Conservation (phyloP, 2,797 vertebrate species). For the Ceryle rudis region DNA sequence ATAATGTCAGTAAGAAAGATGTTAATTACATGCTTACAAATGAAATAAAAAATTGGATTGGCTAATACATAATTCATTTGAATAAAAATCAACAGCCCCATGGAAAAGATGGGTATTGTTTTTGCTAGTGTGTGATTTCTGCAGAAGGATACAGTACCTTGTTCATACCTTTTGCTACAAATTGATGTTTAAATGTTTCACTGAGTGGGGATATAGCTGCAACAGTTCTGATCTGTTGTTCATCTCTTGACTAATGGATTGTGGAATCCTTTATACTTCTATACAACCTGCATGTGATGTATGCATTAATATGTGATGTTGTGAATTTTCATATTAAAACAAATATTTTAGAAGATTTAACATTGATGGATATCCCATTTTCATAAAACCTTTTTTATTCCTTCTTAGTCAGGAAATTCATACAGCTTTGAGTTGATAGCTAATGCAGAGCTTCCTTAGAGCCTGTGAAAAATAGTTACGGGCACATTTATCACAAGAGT, state of each 20-base stretch:
- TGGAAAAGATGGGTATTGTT: neutral
- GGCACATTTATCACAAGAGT: neutral
- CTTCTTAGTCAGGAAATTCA: neutral
- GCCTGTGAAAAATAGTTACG: neutral
- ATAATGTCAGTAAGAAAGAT: neutral
- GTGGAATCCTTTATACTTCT: neutral
- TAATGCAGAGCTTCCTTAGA: neutral
- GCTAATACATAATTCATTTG: neutral
- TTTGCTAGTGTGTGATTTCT: neutral
- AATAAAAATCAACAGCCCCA: neutral
- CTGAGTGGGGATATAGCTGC: neutral
- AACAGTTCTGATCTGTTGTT: neutral
- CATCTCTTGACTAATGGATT: neutral
- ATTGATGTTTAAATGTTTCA: neutral
- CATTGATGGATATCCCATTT: neutral
- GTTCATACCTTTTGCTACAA: neutral
- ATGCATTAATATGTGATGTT: rapidly evolving
- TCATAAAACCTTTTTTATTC: neutral
- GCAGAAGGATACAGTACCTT: neutral
- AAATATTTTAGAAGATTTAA: neutral
- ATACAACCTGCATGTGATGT: neutral
- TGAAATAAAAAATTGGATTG: neutral
- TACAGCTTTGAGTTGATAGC: neutral
- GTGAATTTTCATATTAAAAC: neutral
- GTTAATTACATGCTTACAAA: neutral